A percentile compares a stretch with the other conserved stretches of the same genome.
Evolutionary conservation across 2,888 invertebrate genomes (phyloP).

Genomic region (Sussaba pulchella): DNA sequence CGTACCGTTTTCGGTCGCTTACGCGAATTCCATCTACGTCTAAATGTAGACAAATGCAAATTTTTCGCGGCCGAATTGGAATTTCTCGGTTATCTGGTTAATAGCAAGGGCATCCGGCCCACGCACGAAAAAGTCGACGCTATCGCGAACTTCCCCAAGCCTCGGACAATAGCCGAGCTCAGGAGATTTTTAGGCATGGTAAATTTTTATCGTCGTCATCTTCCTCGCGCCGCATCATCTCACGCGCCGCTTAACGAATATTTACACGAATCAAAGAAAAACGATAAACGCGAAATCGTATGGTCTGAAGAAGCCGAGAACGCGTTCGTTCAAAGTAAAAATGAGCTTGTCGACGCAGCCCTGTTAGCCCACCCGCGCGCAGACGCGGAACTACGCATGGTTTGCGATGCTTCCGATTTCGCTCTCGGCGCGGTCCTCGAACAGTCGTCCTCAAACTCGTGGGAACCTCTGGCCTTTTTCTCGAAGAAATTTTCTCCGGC

Average conservation of each 20-base stretch:
- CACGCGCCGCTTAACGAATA: conserved; percentile 59
- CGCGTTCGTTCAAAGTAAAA: conserved; percentile 65
- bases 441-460: conserved; percentile 16
- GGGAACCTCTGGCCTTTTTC: conserved; percentile 37
- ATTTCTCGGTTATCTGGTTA: conserved; percentile 61
- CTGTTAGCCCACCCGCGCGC: conserved; percentile 55
- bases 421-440: conserved; percentile 53
- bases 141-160: conserved; percentile 20
- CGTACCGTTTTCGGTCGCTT: conserved; percentile 31
- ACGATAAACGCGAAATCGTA: conserved; percentile 60
- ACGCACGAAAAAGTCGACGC: conserved; percentile 54
- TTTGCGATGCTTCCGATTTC: conserved; percentile 53
- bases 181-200: conserved; percentile 51
- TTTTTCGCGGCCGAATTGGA: conserved; percentile 39
- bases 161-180: conserved; percentile 50
- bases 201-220: conserved; percentile 47
- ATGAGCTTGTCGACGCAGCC: conserved; percentile 45
- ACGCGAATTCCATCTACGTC: conserved; percentile 12
- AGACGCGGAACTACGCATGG: conserved; percentile 33
- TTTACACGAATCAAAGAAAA: conserved; percentile 62
- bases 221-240: conserved; percentile 59
- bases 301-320: conserved; percentile 62
- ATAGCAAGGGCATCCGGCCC: conserved; percentile 47
- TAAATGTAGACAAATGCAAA: conserved; percentile 33
- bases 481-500: conserved; percentile 54